Evolutionary conservation across 1,140 invertebrate species (phyloP), one percentile per base, ranked within the genome.

Genomic region (Drosophila willistoni): DNA sequence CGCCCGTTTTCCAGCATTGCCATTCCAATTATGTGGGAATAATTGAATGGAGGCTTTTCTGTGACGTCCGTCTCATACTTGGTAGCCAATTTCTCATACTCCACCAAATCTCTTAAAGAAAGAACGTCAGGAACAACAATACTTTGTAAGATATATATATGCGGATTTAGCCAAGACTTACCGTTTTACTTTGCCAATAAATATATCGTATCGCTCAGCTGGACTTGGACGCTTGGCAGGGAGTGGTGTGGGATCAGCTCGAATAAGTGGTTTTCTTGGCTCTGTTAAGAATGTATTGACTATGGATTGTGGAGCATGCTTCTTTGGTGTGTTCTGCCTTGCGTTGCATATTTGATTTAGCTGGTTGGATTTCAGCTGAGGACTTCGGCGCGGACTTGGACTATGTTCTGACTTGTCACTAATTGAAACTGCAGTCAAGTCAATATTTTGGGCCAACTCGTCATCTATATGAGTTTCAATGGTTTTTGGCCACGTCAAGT

Each of bases 11-110:
- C 84, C 3, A 92, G 57, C 81, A 92, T 91, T 9, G 89, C 91
- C 91, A 92, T 92, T 7, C 85, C 91, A 57, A 92, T 92, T 2
- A 92, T 92, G 44, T 92, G 86, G 0, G 91, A 92, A 61, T 92
- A 92, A 54, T 92, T 92, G 41, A 92, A 92, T 0, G 91, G 91
- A 0, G 91, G 91, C 25, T 92, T 92, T 14, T 89, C 81, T 1
- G 68, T 77, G 13, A 79, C 56, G 59, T 91, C 79, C 0, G 75
- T 86, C 72, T 79, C 81, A 71, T 91, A 92, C 33, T 86, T 79
- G 2, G 34, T 57, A 3, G 85, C 80, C 0, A 72, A 64, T 44
- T 89, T 78, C 60, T 91, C 65, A 62, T 92, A 92, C 56, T 87
- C 85, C 14, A 41, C 66, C 14, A 83, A 68, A 57, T 90, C 89